A percentile compares a stretch with the other conserved stretches of the same genome.
Conservation (phyloP, 2,888 invertebrate species). For the Masnerella sp. region DNA sequence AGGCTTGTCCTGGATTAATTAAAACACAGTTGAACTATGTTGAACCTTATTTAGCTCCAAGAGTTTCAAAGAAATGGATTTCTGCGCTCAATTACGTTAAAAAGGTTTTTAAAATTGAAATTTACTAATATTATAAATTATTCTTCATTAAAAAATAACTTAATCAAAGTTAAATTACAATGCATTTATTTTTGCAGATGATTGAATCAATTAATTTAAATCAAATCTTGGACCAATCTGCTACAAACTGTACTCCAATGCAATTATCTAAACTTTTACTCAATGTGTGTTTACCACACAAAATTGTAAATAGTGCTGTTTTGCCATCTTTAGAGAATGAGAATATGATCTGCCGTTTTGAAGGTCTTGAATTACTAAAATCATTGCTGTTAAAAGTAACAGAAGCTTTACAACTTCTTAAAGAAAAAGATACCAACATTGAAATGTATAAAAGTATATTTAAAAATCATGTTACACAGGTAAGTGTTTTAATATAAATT, state of each 20-base stretch:
- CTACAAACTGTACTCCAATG: slow-evolving; percentile 77
- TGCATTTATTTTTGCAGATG: slow-evolving; percentile 62
- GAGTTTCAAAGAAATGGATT: slow-evolving; percentile 72
- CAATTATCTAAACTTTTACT: slow-evolving; percentile 80
- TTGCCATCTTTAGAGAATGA: slow-evolving; percentile 66
- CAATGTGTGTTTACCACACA: slow-evolving; percentile 79
- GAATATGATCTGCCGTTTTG: slow-evolving; percentile 71
- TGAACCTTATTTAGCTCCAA: slow-evolving; percentile 82
- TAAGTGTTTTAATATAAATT: slow-evolving; percentile 1
- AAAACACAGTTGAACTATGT: slow-evolving; percentile 81
- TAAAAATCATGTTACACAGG: slow-evolving; percentile 66
- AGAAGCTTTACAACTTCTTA: slow-evolving; percentile 67
- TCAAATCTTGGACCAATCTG: slow-evolving; percentile 78
- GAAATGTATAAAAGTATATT: slow-evolving; percentile 59
- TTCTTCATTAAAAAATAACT: neutral
- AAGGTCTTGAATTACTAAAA: slow-evolving; percentile 73
- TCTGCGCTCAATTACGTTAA: slow-evolving; percentile 70
- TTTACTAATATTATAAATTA: neutral
- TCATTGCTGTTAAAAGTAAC: slow-evolving; percentile 77
- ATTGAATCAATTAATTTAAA: slow-evolving; percentile 68
- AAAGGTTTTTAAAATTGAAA: slow-evolving; percentile 60
- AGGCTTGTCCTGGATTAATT: slow-evolving; percentile 85
- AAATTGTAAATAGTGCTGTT: slow-evolving; percentile 77
- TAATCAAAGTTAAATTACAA: neutral
- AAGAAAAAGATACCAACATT: slow-evolving; percentile 53